Evolutionary conservation across 2,797 vertebrate species (phyloP).

Genomic region (Sebastes miniatus): DNA sequence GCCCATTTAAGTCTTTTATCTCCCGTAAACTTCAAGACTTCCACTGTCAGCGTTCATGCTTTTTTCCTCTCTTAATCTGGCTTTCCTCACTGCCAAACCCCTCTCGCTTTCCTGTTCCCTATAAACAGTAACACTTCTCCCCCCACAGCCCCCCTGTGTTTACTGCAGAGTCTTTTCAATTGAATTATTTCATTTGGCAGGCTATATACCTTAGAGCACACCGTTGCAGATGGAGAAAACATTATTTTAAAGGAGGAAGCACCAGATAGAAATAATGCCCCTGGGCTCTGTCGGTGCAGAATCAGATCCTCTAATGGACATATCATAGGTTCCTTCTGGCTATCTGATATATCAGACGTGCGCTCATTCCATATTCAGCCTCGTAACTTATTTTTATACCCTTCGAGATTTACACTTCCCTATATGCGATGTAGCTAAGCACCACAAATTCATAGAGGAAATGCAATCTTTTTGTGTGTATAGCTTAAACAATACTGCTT

Average conservation of each 20-base stretch:
- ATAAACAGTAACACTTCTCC: neutral
- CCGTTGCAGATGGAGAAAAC: slow-evolving; percentile 17
- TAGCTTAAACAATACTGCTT: neutral
- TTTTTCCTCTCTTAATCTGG: slow-evolving; percentile 1
- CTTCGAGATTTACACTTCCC: slow-evolving; percentile 3
- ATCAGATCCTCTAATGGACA: slow-evolving; percentile 19
- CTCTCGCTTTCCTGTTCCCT: neutral
- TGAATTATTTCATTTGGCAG: slow-evolving; percentile 43
- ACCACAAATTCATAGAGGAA: neutral
- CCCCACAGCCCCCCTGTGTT: slow-evolving; percentile 4
- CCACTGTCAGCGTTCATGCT: neutral
- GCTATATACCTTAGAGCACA: slow-evolving; percentile 8
- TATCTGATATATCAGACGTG: slow-evolving; percentile 8
- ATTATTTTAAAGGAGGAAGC: slow-evolving; percentile 14
- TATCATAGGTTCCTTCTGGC: neutral
- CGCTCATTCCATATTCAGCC: neutral
- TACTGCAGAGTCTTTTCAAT: slow-evolving; percentile 13
- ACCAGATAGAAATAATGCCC: slow-evolving; percentile 17
- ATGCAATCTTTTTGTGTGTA: neutral
- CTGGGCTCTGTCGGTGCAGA: neutral
- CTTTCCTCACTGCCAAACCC: neutral
- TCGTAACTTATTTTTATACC: neutral
- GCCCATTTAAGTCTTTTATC: slow-evolving; percentile 12
- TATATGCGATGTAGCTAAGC: neutral
- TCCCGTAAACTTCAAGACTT: neutral